Percentiles rank a stretch among this genome's conserved stretches.
Conservation (phyloP, 2,797 vertebrate species). For the Steatocranus sp. region DNA sequence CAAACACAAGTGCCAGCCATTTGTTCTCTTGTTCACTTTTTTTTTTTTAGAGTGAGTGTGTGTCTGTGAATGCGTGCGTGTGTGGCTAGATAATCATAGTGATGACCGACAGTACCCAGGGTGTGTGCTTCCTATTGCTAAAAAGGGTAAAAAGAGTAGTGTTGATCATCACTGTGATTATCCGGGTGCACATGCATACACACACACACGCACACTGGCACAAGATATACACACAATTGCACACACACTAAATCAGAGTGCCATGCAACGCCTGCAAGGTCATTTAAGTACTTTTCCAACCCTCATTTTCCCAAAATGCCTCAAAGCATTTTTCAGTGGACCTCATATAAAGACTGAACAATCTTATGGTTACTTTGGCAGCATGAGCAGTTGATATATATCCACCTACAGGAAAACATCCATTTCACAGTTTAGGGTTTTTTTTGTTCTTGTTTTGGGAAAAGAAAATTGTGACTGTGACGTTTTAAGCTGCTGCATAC, state of each 20-base stretch:
- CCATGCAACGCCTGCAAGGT: constrained; percentile 16
- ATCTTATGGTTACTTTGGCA: not conserved
- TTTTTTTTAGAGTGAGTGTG: not conserved
- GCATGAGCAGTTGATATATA: not conserved
- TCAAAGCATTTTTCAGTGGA: not conserved
- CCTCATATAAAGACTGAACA: not conserved
- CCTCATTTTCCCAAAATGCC: not conserved
- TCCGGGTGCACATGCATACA: not conserved
- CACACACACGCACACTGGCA: not conserved
- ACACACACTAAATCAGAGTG: not conserved
- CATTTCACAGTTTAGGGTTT: not conserved
- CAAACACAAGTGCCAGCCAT: constrained; percentile 20
- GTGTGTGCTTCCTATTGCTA: not conserved
- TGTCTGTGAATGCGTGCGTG: not conserved
- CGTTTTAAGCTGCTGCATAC: accelerated
- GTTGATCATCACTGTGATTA: constrained; percentile 29
- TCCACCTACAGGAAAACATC: not conserved
- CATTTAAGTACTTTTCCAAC: not conserved
- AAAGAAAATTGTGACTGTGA: not conserved
- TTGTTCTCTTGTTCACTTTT: not conserved
- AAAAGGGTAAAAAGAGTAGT: not conserved
- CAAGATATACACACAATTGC: not conserved
- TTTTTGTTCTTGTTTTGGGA: not conserved
- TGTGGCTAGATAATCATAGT: constrained; percentile 4
- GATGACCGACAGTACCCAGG: constrained; percentile 2